Conservation (phyloP, 1,140 invertebrate genomes). For the Heliconius congener region DNA sequence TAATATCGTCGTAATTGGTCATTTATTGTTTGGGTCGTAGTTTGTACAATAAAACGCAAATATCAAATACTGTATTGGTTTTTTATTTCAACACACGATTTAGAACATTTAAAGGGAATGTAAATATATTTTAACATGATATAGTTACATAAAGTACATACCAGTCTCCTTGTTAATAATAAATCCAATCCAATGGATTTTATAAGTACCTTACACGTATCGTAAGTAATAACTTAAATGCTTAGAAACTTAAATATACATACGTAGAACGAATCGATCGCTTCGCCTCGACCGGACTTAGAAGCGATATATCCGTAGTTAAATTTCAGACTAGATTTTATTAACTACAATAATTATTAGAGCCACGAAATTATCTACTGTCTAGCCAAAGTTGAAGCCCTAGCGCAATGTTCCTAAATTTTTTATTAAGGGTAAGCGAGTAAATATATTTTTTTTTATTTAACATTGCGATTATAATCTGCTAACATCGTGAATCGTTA, state of each 20-base stretch:
- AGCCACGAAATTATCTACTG: conserved; percentile 53
- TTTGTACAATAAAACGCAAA: conserved; percentile 61
- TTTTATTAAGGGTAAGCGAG: not conserved
- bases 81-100: conserved; percentile 68
- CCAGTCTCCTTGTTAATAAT: conserved; percentile 77
- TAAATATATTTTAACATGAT: conserved; percentile 69
- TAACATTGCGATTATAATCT: not conserved
- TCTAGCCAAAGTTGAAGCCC: conserved; percentile 24
- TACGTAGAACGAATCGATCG: conserved; percentile 1
- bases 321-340: conserved; percentile 72
- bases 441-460: not conserved
- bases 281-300: conserved; percentile 19
- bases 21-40: not conserved
- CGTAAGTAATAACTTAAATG: conserved; percentile 76
- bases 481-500: not conserved
- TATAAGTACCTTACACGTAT: conserved; percentile 66
- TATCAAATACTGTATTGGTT: conserved; percentile 78
- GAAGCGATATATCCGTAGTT: conserved; percentile 57
- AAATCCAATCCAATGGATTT: conserved; percentile 62
- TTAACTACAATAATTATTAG: conserved; percentile 59
- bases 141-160: conserved; percentile 72
- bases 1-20: too few relatives aligned
- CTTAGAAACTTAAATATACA: conserved; percentile 35
- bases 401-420: conserved; percentile 43
- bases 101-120: conserved; percentile 68